Base-by-base conservation (phyloP, 2,113 vertebrate species). In the Nannobrachium achirus region DNA sequence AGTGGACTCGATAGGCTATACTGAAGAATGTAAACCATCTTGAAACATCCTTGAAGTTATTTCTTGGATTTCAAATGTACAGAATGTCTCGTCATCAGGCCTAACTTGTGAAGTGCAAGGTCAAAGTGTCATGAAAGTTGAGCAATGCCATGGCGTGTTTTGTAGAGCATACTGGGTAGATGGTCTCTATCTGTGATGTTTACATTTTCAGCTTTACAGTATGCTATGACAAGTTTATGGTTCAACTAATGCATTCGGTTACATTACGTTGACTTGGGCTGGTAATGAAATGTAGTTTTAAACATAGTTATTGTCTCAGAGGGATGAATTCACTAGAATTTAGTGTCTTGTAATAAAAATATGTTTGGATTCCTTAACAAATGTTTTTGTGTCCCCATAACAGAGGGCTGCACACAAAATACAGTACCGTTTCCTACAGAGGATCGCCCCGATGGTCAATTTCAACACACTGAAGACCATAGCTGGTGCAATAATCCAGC, bases 1-100 rank as follows among this genome's bases (percentile, higher is more conserved):
- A 1, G 25, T 33, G 25, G 25, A 25, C 20, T 25, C 20, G 4
- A 25, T n/a, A n/a, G n/a, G n/a, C n/a, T n/a, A n/a, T 25, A 25
- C 20, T 25, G 20, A 25, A 77, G 78, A 45, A 87, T 86, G 80
- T 63, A 82, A 86, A 86, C 73, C 57, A 83, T 51, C 45, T 58
- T 13, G 73, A 85, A 79, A 82, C 73, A 46, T 60, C 66, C 82
- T 75, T 0, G 19, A 63, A 75, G 88, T 48, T 10, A 15, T 41
- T 9, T 48, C n/a, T 62, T 9, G 25, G 42, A 63, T 64, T 16
- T 9, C 48, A 39, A 10, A 8, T 1, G 16, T 41, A 40, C 50
- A 75, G 13, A 67, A 60, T n/a, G 18, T 55, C 55, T 50, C 19
- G n/a, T n/a, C n/a, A n/a, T n/a, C n/a, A n/a, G n/a, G n/a, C n/a